phyloP scores from a whole-genome alignment of 1,140 invertebrate genomes.

The Panagrolaimus sp. region DNA sequence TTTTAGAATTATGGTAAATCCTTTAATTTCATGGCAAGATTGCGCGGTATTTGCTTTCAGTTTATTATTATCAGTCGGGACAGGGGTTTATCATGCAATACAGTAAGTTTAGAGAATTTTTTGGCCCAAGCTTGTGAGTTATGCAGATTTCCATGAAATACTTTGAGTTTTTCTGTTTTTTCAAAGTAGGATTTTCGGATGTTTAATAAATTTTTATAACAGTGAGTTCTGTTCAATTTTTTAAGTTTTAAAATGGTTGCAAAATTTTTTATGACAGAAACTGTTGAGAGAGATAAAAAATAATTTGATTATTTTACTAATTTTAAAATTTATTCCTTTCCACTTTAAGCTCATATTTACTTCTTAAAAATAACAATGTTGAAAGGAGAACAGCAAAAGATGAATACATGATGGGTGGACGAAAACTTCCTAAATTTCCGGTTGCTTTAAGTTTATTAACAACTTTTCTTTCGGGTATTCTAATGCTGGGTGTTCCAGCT shows the following conservation, averaged over 20 bases:
- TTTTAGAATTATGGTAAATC: neutral
- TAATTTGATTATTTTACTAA: neutral
- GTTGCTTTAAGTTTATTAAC: constrained; percentile 56
- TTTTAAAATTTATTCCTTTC: neutral
- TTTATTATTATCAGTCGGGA: neutral
- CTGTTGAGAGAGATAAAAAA: too few species aligned
- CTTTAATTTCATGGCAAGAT: neutral
- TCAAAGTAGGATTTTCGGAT: too few species aligned
- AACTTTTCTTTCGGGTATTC: constrained; percentile 50
- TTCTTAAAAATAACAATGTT: neutral
- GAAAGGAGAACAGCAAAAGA: constrained; percentile 34
- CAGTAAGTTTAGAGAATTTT: neutral
- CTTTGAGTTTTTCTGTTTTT: too few species aligned
- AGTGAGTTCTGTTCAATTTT: too few species aligned
- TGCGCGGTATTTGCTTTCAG: neutral
- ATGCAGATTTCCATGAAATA: too few species aligned
- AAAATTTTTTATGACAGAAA: too few species aligned
- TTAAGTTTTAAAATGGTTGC: too few species aligned
- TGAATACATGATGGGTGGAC: constrained; percentile 52
- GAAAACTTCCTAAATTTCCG: constrained; percentile 47
- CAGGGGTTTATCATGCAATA: constrained; percentile 5
- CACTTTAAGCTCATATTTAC: constrained; percentile 7
- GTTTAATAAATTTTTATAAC: too few species aligned
- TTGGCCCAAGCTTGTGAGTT: neutral
- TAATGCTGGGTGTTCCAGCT: constrained; percentile 46